Evolutionary conservation across 1,140 invertebrate genomes (phyloP), one percentile per base, ranked within the genome.

Genomic region (Drosophila mojavensis): DNA sequence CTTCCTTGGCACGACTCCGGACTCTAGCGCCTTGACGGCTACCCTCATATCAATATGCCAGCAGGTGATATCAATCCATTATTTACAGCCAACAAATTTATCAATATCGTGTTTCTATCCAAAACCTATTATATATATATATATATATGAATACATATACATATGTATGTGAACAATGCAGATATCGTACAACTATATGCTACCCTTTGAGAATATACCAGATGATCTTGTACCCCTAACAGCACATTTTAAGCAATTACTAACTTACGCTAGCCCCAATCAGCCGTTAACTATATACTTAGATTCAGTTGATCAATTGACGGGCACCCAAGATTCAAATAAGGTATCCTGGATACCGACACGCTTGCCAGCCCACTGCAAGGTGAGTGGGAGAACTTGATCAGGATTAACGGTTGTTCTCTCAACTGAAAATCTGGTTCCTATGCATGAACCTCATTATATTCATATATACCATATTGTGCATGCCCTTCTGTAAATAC

Each of bases 261-360:
- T 99, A 48, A 97, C 96, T 13, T 94, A 96, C 84, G 97, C 97
- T 1, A 96, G 94, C 3, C 82, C 93, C 28, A 95, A 97, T 73
- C 97, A 98, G 90, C 97, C 97, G 1, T 93, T 98, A 13, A 93
- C 98, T 1, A 93, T 99, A 11, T 98, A 98, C 91, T 93, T 99
- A 65, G 98, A 99, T 91, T 98, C 97, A 6, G 96, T 99, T 0
- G 98, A 99, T 94, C 97, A 99, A 92, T 93, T 99, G 20, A 99
- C 98, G n/a, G 97, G 97, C 5, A 95, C 97, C 0, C 97, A 98
- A 78, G 97, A 97, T 78, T 97, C 97, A 39, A 99, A 99, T 91
- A 98, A 98, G 93, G 95, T 99, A 41, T 97, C 98, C 0, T 99
- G 98, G 98, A 93, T 99, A 81, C 98, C 98, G 0, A 97, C 97